Evolutionary conservation across 1,140 invertebrate species (phyloP).

Genomic region (Drosophila eugracilis): DNA sequence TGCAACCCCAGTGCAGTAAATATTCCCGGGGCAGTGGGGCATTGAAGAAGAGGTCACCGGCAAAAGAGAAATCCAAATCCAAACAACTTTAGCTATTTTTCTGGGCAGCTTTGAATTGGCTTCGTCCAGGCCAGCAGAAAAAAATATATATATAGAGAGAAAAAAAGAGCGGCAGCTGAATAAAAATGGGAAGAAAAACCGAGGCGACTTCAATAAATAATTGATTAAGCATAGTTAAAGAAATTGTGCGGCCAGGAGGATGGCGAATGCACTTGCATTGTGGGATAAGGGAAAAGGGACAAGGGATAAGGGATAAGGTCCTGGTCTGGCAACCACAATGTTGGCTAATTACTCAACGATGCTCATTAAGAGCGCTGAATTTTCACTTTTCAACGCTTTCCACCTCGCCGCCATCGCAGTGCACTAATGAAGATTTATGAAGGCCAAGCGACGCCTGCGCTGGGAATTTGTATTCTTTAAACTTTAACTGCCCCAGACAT

Average conservation of each 20-base stretch:
- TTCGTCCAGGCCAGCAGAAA: conserved; percentile 12
- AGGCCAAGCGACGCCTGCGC: conserved; percentile 47
- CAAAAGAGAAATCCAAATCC: conserved; percentile 31
- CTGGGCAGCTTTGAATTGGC: conserved; percentile 29
- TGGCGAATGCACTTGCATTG: conserved; percentile 9
- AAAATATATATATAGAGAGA: too few species aligned
- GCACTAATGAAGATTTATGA: conserved; percentile 78
- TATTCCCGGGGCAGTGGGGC: conserved; percentile 14
- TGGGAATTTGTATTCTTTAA: conserved; percentile 62
- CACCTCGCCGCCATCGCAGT: conserved; percentile 43
- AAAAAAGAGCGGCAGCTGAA: neutral
- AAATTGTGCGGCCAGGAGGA: conserved; percentile 38
- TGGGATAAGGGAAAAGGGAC: neutral
- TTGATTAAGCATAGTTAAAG: conserved; percentile 69
- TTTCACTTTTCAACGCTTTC: conserved; percentile 80
- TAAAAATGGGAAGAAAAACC: conserved; percentile 32
- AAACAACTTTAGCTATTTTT: conserved; percentile 57
- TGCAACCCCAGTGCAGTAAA: conserved; percentile 36
- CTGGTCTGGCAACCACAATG: conserved; percentile 66
- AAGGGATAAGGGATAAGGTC: neutral
- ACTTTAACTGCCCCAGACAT: conserved; percentile 49
- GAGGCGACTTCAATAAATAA: conserved; percentile 72
- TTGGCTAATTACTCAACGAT: conserved; percentile 81
- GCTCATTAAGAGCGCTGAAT: conserved; percentile 80
- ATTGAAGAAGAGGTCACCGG: conserved; percentile 13